phyloP scores from a whole-genome alignment of 2,113 vertebrate genomes.

The Bothrops jararaca region DNA sequence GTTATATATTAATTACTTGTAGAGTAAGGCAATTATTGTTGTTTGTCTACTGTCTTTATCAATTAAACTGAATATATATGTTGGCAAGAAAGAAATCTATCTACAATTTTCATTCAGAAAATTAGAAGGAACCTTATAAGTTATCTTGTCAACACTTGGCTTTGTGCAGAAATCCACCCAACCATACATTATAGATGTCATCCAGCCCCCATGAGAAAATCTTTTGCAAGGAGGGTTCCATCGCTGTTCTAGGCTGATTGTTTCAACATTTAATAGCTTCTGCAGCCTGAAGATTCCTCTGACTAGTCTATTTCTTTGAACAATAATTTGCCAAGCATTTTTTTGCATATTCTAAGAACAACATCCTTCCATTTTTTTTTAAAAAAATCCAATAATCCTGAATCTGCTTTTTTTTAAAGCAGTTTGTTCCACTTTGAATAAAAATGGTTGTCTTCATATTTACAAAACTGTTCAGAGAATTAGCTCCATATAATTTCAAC shows the following conservation, averaged over 20 bases:
- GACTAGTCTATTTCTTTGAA: background rate
- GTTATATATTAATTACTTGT: no score
- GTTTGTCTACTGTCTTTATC: no score
- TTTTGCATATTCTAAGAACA: background rate
- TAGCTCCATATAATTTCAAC: background rate
- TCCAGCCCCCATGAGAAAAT: background rate
- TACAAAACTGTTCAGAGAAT: background rate
- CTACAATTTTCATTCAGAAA: no score
- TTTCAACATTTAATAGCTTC: background rate
- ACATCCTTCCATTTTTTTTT: background rate
- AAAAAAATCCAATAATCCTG: background rate
- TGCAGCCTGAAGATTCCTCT: background rate
- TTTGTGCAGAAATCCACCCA: background rate
- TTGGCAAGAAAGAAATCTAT: no score
- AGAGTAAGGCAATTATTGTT: no score
- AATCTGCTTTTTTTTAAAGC: background rate
- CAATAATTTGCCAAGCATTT: background rate
- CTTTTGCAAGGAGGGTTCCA: background rate
- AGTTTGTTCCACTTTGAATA: background rate
- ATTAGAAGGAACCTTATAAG: background rate
- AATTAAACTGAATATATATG: no score
- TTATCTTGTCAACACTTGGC: background rate
- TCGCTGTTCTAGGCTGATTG: background rate
- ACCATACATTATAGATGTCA: background rate
- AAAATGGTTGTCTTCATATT: background rate